A percentile compares a stretch with the other conserved stretches of the same genome.
Conservation (phyloP, 35 echinoderm and acorn worm species). For the Apostichopus parvimensis region DNA sequence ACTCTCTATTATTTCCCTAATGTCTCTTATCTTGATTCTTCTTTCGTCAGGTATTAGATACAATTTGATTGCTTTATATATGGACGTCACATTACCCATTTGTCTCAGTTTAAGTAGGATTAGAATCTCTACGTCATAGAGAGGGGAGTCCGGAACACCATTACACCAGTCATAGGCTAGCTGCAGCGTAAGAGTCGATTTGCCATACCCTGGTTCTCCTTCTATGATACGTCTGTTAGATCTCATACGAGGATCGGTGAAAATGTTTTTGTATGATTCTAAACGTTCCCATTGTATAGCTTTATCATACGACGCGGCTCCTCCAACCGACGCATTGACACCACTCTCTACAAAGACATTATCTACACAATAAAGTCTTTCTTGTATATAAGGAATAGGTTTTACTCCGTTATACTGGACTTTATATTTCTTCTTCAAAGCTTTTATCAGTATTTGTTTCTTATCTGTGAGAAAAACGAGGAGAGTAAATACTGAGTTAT, state of each 20-base stretch:
- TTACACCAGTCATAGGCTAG: slow-evolving; percentile 5
- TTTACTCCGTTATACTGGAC: background rate
- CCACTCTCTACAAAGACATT: background rate
- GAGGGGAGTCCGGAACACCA: background rate
- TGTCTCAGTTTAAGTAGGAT: background rate
- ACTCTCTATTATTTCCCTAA: background rate
- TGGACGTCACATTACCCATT: background rate
- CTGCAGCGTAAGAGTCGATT: background rate
- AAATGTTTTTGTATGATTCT: background rate
- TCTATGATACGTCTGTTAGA: slow-evolving; percentile 18
- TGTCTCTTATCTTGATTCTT: background rate
- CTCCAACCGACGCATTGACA: background rate
- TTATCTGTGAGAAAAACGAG: background rate
- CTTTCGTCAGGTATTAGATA: background rate
- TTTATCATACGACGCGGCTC: background rate
- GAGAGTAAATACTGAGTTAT: background rate
- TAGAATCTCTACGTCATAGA: background rate
- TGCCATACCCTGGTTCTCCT: background rate
- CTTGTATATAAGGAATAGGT: background rate
- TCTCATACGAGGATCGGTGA: background rate
- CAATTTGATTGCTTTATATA: background rate
- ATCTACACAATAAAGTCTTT: background rate
- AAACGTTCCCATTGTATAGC: background rate
- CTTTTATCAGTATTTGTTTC: background rate
- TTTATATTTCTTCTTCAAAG: background rate